Evolutionary conservation across 2,888 invertebrate genomes (phyloP), one percentile per base, ranked within the genome.

Genomic region (Tachina fera): DNA sequence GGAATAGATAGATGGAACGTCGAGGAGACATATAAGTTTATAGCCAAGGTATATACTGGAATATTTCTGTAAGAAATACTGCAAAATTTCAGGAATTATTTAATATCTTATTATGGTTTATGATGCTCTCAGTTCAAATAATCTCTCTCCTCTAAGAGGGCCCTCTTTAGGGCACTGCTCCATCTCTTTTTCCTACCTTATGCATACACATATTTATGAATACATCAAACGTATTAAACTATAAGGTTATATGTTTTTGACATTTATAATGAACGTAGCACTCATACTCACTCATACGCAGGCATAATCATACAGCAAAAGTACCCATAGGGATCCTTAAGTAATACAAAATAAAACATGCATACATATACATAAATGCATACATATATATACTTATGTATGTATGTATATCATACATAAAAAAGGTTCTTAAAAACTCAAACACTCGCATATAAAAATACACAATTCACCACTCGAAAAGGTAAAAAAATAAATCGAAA

Each of bases 241-340:
- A 76, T 56, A 82, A 83, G 51, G 51, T 67, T 86, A 71, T 72
- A 86, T 86, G 86, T 83, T 86, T 86, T 72, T 83, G 86, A 86
- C 86, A 76, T 86, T 86, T 86, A 86, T 79, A 65, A 79, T 53
- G 65, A 53, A 63, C 78, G 51, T 53, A 78, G 16, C 70, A 61
- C 31, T 78, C 9, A n/a, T 31, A 51, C 14, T 43, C 19, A 58
- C 39, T 49, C 8, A 47, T 14, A 74, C 19, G 22, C 43, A 19
- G n/a, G 41, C 16, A 53, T 41, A 61, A 31, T 70, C 19, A 53
- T 56, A 49, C 41, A 51, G 41, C 22, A 61, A 31, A 72, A 60
- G 65, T 41, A 77, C 81, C 77, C 81, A 78, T 81, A 85, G 56
- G 70, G 70, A 74, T 77, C 68, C 77, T 85, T 81, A 77, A 65